Conservation (phyloP, 2,113 vertebrate genomes). For the Poicephalus meyeri region DNA sequence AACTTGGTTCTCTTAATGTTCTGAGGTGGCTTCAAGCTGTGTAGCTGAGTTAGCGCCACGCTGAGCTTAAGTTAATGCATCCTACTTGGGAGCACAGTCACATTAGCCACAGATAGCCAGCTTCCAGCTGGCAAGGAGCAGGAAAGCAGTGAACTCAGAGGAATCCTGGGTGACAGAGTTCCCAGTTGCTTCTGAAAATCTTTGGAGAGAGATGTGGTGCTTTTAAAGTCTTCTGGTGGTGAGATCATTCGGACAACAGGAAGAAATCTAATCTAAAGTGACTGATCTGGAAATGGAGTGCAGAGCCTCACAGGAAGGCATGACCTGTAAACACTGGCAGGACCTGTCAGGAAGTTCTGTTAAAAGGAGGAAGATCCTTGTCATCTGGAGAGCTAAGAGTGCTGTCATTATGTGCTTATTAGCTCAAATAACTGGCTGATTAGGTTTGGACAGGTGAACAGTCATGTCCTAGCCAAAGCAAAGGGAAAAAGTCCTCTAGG, state of each 20-base stretch:
- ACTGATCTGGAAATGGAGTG: not conserved
- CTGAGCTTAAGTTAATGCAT: not conserved
- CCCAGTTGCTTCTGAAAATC: not conserved
- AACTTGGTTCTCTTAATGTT: not conserved
- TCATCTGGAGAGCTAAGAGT: not conserved
- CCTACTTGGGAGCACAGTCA: not conserved
- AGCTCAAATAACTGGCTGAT: not conserved
- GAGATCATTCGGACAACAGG: not conserved
- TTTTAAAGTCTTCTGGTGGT: not conserved
- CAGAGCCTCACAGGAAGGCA: not conserved
- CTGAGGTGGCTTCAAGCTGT: conserved; percentile 10
- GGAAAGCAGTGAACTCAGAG: not conserved
- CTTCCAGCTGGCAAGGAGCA: conserved; percentile 10
- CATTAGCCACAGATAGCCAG: not conserved
- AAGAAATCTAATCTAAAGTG: not conserved
- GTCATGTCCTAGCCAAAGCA: not conserved
- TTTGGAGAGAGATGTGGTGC: not conserved
- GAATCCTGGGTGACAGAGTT: not conserved
- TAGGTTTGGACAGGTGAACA: not conserved
- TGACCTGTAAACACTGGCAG: not conserved
- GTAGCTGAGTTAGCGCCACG: not conserved
- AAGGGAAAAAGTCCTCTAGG: not conserved
- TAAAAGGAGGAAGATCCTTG: not conserved
- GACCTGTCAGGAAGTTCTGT: not conserved
- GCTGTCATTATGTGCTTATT: not conserved